Evolutionary conservation across 23 tunicate genomes (phyloP).

Genomic region (Styela clava): DNA sequence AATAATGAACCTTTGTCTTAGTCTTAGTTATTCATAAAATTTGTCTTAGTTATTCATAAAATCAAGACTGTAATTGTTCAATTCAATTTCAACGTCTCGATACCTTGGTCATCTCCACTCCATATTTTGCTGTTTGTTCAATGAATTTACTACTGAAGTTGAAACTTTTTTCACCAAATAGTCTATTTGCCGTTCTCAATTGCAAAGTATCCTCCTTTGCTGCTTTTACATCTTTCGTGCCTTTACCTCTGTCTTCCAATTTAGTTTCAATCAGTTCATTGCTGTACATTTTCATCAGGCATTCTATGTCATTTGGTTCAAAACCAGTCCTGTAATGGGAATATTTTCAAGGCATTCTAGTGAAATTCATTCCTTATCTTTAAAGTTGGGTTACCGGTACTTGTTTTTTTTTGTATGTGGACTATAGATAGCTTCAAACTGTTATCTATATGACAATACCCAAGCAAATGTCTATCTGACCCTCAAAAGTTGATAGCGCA

Average conservation of each 20-base stretch:
- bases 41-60: too few relatives aligned
- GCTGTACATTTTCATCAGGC: constrained; percentile 11
- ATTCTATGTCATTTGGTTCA: neutral
- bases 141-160: neutral
- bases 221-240: neutral
- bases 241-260: neutral
- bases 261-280: neutral
- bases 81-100: too few relatives aligned
- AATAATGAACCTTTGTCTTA: too few relatives aligned
- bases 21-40: too few relatives aligned
- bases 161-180: neutral
- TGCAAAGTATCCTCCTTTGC: neutral
- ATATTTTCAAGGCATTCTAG: neutral
- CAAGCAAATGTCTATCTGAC: too few relatives aligned
- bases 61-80: too few relatives aligned
- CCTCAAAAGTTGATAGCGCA: too few relatives aligned
- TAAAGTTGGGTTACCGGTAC: too few relatives aligned
- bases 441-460: too few relatives aligned
- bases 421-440: too few relatives aligned
- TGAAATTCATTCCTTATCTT: too few relatives aligned
- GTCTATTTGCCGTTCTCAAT: constrained; percentile 1
- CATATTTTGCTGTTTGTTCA: neutral
- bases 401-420: too few relatives aligned
- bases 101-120: constrained; percentile 5
- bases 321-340: neutral